Conservation (phyloP, 1,140 invertebrate species). For the Bombus ignitus region DNA sequence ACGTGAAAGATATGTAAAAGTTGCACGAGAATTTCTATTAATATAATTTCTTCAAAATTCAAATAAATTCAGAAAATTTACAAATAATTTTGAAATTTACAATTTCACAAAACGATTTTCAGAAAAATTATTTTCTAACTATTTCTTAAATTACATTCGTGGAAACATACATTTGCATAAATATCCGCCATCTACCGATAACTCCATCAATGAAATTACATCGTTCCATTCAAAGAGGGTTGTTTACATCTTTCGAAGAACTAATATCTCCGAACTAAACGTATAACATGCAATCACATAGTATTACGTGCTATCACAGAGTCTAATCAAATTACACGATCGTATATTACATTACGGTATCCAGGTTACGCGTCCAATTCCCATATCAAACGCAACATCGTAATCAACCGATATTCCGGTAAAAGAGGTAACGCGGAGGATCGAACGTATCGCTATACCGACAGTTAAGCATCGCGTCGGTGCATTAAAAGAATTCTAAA, state of each 20-base stretch:
- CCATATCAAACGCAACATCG: not conserved
- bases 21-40: too few species aligned
- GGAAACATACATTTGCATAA: not conserved
- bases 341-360: not conserved
- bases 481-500: constrained; percentile 39
- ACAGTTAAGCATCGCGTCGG: not conserved
- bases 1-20: too few species aligned
- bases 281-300: too few species aligned
- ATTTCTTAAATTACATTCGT: too few species aligned
- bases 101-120: too few species aligned
- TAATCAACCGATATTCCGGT: too few species aligned
- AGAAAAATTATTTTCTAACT: too few species aligned
- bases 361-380: not conserved
- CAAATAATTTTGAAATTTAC: too few species aligned
- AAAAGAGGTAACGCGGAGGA: not conserved
- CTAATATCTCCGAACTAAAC: not conserved
- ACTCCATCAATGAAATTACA: not conserved
- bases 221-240: not conserved
- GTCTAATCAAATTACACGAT: not conserved
- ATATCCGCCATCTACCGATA: not conserved
- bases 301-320: not conserved
- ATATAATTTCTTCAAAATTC: too few species aligned
- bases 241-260: not conserved
- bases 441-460: not conserved
- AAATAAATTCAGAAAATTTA: too few species aligned